Evolutionary conservation across 2,797 vertebrate genomes (phyloP), one percentile per base, ranked within the genome.

Genomic region (Pseudomugil gertrudae): DNA sequence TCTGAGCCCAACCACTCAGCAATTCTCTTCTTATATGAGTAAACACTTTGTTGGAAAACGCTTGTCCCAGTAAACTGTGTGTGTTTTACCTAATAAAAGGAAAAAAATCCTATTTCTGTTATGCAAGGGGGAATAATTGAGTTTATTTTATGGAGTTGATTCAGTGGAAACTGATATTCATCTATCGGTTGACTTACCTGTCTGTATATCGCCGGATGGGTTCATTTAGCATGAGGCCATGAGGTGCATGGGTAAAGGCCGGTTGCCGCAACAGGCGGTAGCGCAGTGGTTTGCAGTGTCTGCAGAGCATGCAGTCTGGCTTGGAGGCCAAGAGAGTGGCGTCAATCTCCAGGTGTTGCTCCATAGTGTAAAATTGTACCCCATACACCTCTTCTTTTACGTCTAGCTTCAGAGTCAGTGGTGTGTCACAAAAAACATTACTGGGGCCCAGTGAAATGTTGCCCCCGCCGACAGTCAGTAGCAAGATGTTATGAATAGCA

Each of bases 351-450:
- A 99, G 90, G 81, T 96, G 94, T 66, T 99, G 96, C 33, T 99
- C 98, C 90, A 98, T 94, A 0, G 98, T 99, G 90, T 96, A 98
- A 87, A 99, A 96, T 89, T 98, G 96, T 29, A 99, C 95, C 9
- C 95, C 97, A 0, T 94, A 96, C 2, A 99, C 94, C 52, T 96
- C 94, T 58, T 97, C 96, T 0, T 89, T 85, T 52, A 95, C 90
- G 9, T 93, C 92, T 82, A 99, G 92, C 78, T 94, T 95, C 80
- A 99, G 90, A 59, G 97, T 99, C 78, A 99, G 85, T 0, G 97
- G 97, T 24, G 95, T 91, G 80, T 99, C 97, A 1, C 98, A 99
- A 92, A 98, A 99, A 50, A 99, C 92, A 0, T 96, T 95, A 66
- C 98, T 98, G 0, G 97, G 96, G 2, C 98, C 98, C 0, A 99